Evolutionary conservation across 2,888 invertebrate genomes (phyloP).

Genomic region (Cephus spinipes): DNA sequence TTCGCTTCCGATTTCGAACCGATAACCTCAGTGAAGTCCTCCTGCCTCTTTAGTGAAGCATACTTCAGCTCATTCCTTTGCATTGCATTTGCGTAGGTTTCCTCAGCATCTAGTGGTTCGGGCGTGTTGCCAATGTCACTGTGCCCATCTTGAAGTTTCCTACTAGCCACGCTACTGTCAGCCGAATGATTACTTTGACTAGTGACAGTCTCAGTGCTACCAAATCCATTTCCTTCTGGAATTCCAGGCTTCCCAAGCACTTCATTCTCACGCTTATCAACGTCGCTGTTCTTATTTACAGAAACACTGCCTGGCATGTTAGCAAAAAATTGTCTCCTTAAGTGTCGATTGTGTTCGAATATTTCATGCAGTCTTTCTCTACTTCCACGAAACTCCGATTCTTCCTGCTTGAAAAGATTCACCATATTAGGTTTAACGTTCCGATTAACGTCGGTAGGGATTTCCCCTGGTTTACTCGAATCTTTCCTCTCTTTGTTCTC

Average conservation of each 20-base stretch:
- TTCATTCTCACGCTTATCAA: neutral
- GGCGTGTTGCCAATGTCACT: neutral
- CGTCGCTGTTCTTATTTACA: conserved; percentile 5
- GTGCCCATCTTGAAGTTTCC: neutral
- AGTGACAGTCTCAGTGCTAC: conserved; percentile 61
- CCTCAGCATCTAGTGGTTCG: neutral
- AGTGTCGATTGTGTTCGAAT: conserved; percentile 58
- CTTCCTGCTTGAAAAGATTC: conserved; percentile 5
- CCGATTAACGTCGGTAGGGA: neutral
- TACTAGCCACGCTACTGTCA: conserved; percentile 40
- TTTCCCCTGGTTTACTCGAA: neutral
- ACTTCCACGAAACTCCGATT: conserved; percentile 44
- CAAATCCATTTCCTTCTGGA: conserved; percentile 46
- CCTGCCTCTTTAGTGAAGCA: neutral
- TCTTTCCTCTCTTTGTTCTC: neutral
- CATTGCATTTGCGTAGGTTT: conserved; percentile 1
- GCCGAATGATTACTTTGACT: conserved; percentile 63
- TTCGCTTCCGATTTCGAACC: neutral
- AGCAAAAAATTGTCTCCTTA: conserved; percentile 58
- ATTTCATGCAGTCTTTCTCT: conserved; percentile 61
- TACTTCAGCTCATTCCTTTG: conserved; percentile 3
- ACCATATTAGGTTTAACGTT: neutral
- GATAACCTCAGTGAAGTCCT: neutral
- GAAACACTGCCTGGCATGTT: conserved; percentile 31
- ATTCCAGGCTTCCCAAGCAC: conserved; percentile 13